Conservation (phyloP, 1,140 invertebrate species). For the Eulimnadia texana region DNA sequence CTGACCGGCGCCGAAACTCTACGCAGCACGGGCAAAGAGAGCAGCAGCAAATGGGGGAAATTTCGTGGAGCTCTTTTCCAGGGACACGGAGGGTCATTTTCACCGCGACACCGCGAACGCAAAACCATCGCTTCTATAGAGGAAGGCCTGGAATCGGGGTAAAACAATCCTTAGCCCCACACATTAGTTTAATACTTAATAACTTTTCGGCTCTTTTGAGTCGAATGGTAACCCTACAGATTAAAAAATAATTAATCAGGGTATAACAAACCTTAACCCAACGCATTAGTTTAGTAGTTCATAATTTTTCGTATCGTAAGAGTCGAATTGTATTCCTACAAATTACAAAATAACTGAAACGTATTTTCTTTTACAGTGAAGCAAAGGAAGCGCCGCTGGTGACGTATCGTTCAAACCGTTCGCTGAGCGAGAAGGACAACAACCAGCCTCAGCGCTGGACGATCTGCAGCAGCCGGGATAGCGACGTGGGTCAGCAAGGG, state of each 20-base stretch:
- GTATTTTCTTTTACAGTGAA: background rate
- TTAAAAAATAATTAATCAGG: too few species aligned
- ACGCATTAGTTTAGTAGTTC: too few species aligned
- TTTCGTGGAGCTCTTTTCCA: slow-evolving; percentile 12
- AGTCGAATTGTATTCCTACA: too few species aligned
- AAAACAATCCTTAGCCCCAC: background rate
- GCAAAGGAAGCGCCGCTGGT: background rate
- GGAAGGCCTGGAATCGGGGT: slow-evolving; percentile 3
- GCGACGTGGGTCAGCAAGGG: background rate
- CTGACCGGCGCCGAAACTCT: background rate
- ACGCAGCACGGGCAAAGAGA: background rate
- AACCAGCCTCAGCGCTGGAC: too few species aligned
- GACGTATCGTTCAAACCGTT: background rate
- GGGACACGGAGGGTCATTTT: slow-evolving; percentile 10
- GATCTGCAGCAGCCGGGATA: slow-evolving; percentile 10
- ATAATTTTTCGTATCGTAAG: too few species aligned
- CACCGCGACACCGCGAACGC: background rate
- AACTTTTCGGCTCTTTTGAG: too few species aligned
- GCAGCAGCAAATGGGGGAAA: slow-evolving; percentile 8
- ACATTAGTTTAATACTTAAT: too few species aligned
- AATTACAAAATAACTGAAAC: too few species aligned
- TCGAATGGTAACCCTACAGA: too few species aligned
- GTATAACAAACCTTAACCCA: too few species aligned
- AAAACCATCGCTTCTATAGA: slow-evolving; percentile 8
- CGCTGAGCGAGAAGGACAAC: background rate